Evolutionary conservation across 2,113 vertebrate genomes (phyloP).

Genomic region (Trogon surrucura): DNA sequence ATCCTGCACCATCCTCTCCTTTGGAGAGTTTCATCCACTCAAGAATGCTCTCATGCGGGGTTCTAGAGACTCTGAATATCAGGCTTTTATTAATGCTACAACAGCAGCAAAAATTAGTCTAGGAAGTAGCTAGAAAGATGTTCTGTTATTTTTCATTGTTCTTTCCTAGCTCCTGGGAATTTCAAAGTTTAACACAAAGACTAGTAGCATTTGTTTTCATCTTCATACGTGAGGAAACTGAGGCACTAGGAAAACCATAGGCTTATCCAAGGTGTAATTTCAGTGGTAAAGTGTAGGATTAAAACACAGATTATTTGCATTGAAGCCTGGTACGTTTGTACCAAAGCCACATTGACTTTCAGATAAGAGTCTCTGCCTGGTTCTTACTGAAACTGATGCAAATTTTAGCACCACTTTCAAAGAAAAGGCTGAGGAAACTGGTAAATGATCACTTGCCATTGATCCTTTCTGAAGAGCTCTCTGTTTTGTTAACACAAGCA

Average conservation of each 20-base stretch:
- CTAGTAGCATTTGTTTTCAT: neutral
- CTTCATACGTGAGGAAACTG: neutral
- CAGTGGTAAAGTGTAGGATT: neutral
- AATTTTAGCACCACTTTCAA: neutral
- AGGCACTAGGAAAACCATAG: neutral
- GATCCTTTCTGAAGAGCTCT: neutral
- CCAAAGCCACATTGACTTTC: neutral
- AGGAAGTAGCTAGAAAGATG: neutral
- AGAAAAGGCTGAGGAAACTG: neutral
- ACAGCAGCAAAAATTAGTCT: neutral
- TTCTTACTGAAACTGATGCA: neutral
- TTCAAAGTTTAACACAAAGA: neutral
- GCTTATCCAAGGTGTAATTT: neutral
- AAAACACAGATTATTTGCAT: neutral
- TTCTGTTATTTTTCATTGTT: neutral
- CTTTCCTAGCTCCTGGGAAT: neutral
- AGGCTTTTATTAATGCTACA: neutral
- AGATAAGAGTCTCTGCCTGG: neutral
- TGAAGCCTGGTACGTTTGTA: neutral
- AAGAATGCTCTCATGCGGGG: neutral
- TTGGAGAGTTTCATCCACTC: neutral
- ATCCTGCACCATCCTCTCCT: neutral
- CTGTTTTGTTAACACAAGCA: neutral
- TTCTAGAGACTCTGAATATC: fast-evolving
- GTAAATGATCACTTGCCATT: neutral